These are phyloP conservation scores for Myripristis murdjan DNA, from an alignment of 2,797 vertebrate species.

Conservation along the genomic window DNA sequence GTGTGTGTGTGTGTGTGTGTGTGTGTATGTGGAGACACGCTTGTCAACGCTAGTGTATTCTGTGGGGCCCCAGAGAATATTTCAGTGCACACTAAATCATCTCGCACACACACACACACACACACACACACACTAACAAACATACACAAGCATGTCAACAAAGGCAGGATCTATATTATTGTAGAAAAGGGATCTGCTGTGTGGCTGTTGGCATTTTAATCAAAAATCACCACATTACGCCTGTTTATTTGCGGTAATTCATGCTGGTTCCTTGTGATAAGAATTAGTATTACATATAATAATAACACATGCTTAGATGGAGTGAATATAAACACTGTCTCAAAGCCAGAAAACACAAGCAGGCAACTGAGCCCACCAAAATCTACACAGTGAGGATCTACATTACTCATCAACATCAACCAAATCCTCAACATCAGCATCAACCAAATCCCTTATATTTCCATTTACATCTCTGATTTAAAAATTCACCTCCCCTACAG, in stretches of 20 bases:
- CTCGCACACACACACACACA: background rate
- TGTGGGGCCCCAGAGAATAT: conserved; percentile 13
- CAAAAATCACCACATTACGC: background rate
- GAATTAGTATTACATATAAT: background rate
- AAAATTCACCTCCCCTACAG: background rate
- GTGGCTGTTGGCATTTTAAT: background rate
- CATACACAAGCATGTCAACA: background rate
- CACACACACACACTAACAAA: background rate
- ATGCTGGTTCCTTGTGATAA: background rate
- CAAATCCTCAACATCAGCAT: background rate
- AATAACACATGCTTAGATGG: no score
- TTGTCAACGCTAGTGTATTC: conserved; percentile 23
- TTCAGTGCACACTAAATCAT: background rate
- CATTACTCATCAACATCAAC: conserved; percentile 8
- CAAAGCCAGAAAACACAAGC: background rate
- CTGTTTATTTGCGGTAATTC: background rate
- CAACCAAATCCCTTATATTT: background rate
- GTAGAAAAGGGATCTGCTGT: background rate
- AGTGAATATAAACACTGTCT: conserved; percentile 3
- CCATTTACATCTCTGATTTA: background rate
- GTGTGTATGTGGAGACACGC: conserved; percentile 20
- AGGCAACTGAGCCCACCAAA: background rate
- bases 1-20: background rate
- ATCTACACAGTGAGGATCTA: background rate
- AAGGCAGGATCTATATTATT: conserved; percentile 1